phyloP scores from a whole-genome alignment of 2,888 invertebrate genomes.

The Ctenicera cuprea region DNA sequence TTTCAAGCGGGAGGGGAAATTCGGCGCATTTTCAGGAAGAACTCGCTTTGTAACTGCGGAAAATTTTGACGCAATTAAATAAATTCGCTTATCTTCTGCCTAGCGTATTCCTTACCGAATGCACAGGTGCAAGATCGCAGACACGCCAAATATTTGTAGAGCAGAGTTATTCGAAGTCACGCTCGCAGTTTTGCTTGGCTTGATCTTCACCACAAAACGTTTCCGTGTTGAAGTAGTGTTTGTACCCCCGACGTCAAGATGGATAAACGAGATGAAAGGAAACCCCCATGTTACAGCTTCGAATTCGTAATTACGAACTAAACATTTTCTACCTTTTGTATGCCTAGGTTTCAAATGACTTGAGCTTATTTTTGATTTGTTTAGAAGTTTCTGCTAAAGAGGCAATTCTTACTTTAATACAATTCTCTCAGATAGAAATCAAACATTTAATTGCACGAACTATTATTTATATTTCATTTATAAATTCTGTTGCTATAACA shows the following conservation, averaged over 20 bases:
- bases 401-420: too few relatives aligned
- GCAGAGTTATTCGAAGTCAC: conserved; percentile 71
- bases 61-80: conserved; percentile 26
- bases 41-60: neutral
- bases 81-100: conserved; percentile 28
- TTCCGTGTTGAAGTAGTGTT: conserved; percentile 64
- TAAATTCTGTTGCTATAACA: too few relatives aligned
- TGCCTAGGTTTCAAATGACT: neutral
- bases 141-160: conserved; percentile 71
- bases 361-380: too few relatives aligned
- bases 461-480: too few relatives aligned
- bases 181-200: conserved; percentile 71
- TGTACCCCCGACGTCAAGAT: conserved; percentile 55
- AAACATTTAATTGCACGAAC: too few relatives aligned
- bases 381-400: too few relatives aligned
- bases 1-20: conserved; percentile 7
- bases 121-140: conserved; percentile 70
- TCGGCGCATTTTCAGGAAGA: neutral
- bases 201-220: conserved; percentile 70
- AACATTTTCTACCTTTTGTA: conserved; percentile 13
- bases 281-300: conserved; percentile 7
- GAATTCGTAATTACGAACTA: conserved; percentile 16
- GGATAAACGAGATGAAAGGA: conserved; percentile 32
- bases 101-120: conserved; percentile 60
- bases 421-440: too few relatives aligned